These are phyloP conservation scores for Apodemia zela DNA, from an alignment of 2,888 invertebrate species.

Conservation along the genomic window DNA sequence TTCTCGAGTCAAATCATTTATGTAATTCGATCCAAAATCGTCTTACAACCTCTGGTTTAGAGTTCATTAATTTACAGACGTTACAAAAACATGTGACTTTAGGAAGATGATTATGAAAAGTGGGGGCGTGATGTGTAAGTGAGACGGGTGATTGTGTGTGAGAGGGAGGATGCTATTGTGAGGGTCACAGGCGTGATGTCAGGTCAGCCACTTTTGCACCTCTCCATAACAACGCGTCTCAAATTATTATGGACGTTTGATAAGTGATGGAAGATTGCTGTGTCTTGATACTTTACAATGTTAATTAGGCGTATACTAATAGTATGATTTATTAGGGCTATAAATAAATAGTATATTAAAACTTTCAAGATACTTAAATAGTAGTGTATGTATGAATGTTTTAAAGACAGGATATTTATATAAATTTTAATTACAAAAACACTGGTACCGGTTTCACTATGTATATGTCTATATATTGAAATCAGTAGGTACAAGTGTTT, in stretches of 20 bases:
- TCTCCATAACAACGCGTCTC: constrained; percentile 81
- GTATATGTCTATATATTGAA: too few species aligned
- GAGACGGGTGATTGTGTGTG: constrained; percentile 50
- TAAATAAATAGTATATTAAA: neutral
- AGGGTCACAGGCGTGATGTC: constrained; percentile 81
- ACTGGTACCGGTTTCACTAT: too few species aligned
- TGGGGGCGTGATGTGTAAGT: constrained; percentile 76
- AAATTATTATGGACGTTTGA: constrained; percentile 81
- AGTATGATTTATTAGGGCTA: constrained; percentile 30
- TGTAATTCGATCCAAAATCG: constrained; percentile 56
- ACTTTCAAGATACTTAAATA: neutral
- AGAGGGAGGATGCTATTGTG: constrained; percentile 49
- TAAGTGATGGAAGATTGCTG: constrained; percentile 77
- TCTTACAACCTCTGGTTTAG: constrained; percentile 65
- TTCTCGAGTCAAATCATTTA: constrained; percentile 37
- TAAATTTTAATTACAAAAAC: too few species aligned
- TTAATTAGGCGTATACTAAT: constrained; percentile 75
- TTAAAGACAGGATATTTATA: too few species aligned
- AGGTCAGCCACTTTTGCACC: constrained; percentile 82
- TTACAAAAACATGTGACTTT: constrained; percentile 73
- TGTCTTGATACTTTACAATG: constrained; percentile 75
- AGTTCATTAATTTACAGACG: constrained; percentile 73
- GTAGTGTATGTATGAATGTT: too few species aligned
- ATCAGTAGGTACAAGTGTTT: too few species aligned
- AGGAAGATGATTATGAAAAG: constrained; percentile 70